Evolutionary conservation across 2,888 invertebrate genomes (phyloP).

Genomic region (Aleiodes alternator): DNA sequence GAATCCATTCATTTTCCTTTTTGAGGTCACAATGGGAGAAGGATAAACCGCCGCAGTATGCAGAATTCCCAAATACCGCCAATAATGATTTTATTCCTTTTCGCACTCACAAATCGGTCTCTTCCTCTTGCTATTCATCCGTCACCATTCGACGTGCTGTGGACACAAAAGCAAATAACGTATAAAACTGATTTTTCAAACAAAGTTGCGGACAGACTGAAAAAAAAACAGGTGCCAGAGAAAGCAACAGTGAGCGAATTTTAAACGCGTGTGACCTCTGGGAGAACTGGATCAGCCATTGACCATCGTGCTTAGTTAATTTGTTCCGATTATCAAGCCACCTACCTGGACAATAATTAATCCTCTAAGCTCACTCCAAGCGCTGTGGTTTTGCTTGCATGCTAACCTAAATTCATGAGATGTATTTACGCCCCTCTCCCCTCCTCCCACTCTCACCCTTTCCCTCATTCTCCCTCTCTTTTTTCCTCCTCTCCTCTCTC

Average conservation of each 20-base stretch:
- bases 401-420: conserved; percentile 69
- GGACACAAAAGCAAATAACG: conserved; percentile 7
- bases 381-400: conserved; percentile 68
- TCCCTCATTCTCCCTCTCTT: no score
- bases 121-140: not conserved
- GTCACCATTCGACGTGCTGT: not conserved
- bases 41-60: not conserved
- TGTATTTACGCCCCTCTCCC: conserved; percentile 65
- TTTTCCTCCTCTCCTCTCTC: no score
- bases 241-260: conserved; percentile 23
- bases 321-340: conserved; percentile 63
- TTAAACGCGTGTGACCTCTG: conserved; percentile 25
- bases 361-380: conserved; percentile 61
- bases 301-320: conserved; percentile 59
- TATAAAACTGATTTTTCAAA: conserved; percentile 32
- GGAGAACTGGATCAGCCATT: conserved; percentile 53
- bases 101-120: not conserved
- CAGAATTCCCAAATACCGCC: not conserved
- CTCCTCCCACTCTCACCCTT: not conserved
- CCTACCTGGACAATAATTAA: conserved; percentile 67
- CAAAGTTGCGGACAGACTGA: conserved; percentile 42
- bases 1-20: not conserved
- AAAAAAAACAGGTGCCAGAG: conserved; percentile 41
- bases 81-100: not conserved
- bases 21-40: not conserved